A percentile compares a stretch with the other conserved stretches of the same genome.
These are phyloP conservation scores for Alviniconcha strummeri DNA, from an alignment of 2,888 invertebrate genomes.

Conservation along the genomic window DNA sequence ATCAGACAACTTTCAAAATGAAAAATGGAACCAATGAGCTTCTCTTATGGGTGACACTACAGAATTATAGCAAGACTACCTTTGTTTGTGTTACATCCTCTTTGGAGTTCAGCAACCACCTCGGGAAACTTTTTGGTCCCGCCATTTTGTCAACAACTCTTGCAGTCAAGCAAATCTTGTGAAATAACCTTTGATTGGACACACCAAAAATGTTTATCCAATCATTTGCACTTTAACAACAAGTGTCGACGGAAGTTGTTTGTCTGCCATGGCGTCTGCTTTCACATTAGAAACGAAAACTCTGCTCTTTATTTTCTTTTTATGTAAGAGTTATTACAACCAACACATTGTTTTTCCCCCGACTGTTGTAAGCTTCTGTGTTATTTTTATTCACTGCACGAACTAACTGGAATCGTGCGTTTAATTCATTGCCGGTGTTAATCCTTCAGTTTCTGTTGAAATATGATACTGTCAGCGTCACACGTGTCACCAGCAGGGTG, in stretches of 20 bases:
- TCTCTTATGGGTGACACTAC: too few species aligned
- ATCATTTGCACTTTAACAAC: background rate
- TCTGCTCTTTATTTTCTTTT: background rate
- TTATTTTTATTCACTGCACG: too few species aligned
- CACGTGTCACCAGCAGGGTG: too few species aligned
- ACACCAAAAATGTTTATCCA: background rate
- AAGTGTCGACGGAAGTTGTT: conserved; percentile 22
- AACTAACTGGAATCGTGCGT: too few species aligned
- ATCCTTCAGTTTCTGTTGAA: too few species aligned
- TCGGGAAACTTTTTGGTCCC: conserved; percentile 56
- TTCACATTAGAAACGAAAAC: conserved; percentile 4
- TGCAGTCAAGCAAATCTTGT: conserved; percentile 42
- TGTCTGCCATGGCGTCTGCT: conserved; percentile 35
- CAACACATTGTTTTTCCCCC: too few species aligned
- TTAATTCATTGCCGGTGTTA: too few species aligned
- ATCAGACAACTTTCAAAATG: too few species aligned
- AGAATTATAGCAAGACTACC: conserved; percentile 41
- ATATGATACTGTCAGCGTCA: too few species aligned
- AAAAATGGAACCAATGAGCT: too few species aligned
- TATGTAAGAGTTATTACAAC: background rate
- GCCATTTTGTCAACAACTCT: conserved; percentile 63
- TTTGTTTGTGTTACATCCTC: conserved; percentile 61
- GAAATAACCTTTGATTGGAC: conserved; percentile 48
- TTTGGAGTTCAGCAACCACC: conserved; percentile 66
- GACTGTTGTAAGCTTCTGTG: too few species aligned